A percentile compares a stretch with the other conserved stretches of the same genome.
Conservation (phyloP, 2,113 vertebrate genomes). For the Amia ocellicauda region DNA sequence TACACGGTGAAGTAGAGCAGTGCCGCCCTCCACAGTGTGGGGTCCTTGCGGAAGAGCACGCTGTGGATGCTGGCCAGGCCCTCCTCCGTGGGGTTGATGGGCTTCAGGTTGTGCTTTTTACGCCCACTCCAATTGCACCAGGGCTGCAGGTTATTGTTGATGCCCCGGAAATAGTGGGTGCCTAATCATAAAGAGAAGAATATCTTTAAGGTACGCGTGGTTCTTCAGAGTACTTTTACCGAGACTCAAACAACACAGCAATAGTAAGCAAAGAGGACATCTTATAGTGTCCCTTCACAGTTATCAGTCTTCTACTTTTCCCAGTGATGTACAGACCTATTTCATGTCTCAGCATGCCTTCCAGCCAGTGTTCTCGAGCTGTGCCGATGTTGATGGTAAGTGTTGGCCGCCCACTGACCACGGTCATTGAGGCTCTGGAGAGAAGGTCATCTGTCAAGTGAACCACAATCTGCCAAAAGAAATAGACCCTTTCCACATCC, state of each 20-base stretch:
- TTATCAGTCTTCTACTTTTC: neutral
- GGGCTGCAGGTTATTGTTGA: slow-evolving; percentile 87
- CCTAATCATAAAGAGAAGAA: slow-evolving; percentile 53
- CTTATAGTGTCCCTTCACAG: too few relatives aligned
- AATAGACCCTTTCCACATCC: neutral
- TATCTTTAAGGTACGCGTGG: too few relatives aligned
- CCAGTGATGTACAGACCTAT: slow-evolving; percentile 75
- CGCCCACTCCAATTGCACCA: slow-evolving; percentile 77
- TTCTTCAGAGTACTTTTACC: too few relatives aligned
- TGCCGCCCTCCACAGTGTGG: slow-evolving; percentile 87
- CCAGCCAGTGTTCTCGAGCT: slow-evolving; percentile 89
- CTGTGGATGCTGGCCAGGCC: slow-evolving; percentile 92
- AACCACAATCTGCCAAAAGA: slow-evolving; percentile 78
- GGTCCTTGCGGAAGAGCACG: slow-evolving; percentile 86
- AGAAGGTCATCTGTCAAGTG: slow-evolving; percentile 88
- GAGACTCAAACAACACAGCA: too few relatives aligned
- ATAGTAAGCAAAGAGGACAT: too few relatives aligned
- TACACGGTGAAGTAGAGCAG: slow-evolving; percentile 92
- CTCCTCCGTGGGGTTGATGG: slow-evolving; percentile 90
- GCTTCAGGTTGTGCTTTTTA: slow-evolving; percentile 74
- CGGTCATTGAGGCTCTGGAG: slow-evolving; percentile 93
- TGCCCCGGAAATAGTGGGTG: slow-evolving; percentile 87
- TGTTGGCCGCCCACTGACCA: slow-evolving; percentile 85
- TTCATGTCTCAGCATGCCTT: slow-evolving; percentile 91
- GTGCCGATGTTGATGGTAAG: slow-evolving; percentile 83